Conservation (phyloP, 2,888 invertebrate species). For the Neria commutata region DNA sequence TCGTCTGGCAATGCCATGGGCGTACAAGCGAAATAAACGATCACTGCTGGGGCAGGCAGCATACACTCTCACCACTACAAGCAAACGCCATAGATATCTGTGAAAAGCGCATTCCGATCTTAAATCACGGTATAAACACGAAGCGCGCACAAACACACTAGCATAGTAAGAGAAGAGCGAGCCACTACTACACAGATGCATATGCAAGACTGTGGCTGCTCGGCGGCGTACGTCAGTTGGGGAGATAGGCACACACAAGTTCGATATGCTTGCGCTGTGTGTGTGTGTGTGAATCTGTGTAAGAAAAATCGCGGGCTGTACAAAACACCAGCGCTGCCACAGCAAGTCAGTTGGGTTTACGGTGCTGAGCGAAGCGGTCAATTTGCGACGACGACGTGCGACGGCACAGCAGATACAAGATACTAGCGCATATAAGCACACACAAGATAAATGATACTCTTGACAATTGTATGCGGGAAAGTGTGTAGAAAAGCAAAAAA, state of each 20-base stretch:
- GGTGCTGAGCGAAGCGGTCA: slow-evolving; percentile 54
- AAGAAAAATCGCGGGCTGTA: slow-evolving; percentile 2
- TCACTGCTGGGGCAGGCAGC: not conserved
- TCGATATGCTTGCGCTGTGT: not conserved
- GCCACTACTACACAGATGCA: not conserved
- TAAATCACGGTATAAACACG: slow-evolving; percentile 50
- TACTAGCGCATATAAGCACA: too few species aligned
- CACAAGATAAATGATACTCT: too few species aligned
- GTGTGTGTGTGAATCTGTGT: not conserved
- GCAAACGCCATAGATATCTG: slow-evolving; percentile 28
- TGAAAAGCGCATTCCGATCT: slow-evolving; percentile 52
- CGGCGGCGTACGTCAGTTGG: too few species aligned
- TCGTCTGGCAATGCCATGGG: not conserved
- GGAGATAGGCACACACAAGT: not conserved
- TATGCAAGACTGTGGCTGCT: too few species aligned
- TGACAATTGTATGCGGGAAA: too few species aligned
- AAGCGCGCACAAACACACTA: slow-evolving; percentile 15
- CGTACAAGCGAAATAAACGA: not conserved
- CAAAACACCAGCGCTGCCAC: not conserved
- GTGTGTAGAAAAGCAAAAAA: too few species aligned
- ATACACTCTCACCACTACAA: not conserved
- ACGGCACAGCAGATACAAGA: too few species aligned
- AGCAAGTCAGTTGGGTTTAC: slow-evolving; percentile 47
- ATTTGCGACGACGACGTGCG: too few species aligned
- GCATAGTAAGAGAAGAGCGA: too few species aligned